A percentile compares a stretch with the other conserved stretches of the same genome.
Evolutionary conservation across 2,888 invertebrate species (phyloP).

Genomic region (Deroplatys truncata): DNA sequence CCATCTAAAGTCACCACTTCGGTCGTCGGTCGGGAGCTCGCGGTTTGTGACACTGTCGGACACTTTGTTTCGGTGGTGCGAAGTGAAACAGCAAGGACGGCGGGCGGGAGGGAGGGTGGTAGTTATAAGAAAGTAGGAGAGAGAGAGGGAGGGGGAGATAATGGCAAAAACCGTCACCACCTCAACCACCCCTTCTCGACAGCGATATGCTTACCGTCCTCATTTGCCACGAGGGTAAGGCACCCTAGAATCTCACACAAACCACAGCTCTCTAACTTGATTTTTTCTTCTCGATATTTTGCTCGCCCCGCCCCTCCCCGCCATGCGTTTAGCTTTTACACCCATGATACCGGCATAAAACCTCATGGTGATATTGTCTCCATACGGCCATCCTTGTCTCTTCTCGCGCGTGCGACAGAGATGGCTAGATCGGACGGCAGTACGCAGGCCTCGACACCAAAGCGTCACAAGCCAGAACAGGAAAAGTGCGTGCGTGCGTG

Average conservation of each 20-base stretch:
- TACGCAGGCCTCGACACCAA: conserved; percentile 8
- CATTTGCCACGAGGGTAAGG: not conserved
- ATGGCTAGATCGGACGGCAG: not conserved
- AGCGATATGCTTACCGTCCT: not conserved
- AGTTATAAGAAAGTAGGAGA: not conserved
- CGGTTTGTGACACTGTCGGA: not conserved
- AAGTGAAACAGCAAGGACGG: not conserved
- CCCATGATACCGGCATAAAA: conserved; percentile 9
- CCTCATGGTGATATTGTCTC: conserved; percentile 11
- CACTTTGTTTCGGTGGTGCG: conserved; percentile 1
- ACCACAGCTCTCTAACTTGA: not conserved
- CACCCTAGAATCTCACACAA: not conserved
- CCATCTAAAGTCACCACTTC: not conserved
- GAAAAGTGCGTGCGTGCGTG: not conserved
- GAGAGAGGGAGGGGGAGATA: conserved; percentile 15
- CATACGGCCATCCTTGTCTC: not conserved
- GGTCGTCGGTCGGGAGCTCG: not conserved
- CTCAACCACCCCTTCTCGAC: not conserved
- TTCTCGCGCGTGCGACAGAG: not conserved
- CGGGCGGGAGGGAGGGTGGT: not conserved
- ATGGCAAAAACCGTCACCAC: not conserved
- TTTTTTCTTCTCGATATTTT: not conserved
- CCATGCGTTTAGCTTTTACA: conserved; percentile 18
- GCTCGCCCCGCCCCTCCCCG: not conserved
- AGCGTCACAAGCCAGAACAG: conserved; percentile 13